phyloP scores from a whole-genome alignment of 1,140 invertebrate species.

The Apis florea region DNA sequence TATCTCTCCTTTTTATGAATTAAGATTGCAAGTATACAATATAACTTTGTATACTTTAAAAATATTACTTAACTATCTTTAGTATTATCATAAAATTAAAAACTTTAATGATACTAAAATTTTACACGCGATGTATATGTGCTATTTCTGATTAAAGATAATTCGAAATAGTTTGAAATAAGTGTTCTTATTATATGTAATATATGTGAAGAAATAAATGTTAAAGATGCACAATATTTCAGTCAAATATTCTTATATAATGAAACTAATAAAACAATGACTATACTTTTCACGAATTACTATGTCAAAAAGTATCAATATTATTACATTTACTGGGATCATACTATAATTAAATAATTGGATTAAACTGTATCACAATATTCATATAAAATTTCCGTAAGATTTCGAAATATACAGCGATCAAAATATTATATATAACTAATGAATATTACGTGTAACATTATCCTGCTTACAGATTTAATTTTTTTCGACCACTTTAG shows the following conservation, averaged over 20 bases:
- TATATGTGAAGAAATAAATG: constrained; percentile 27
- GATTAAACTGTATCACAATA: constrained; percentile 47
- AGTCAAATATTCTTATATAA: constrained; percentile 32
- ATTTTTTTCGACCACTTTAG: neutral
- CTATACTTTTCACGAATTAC: constrained; percentile 12
- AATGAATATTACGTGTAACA: neutral
- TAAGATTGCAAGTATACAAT: constrained; percentile 30
- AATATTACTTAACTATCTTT: constrained; percentile 37
- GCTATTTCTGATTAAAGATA: constrained; percentile 23
- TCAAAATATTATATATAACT: constrained; percentile 9
- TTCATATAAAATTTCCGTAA: constrained; percentile 34
- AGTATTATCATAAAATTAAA: constrained; percentile 40
- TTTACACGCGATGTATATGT: constrained; percentile 18
- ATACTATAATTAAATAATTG: constrained; percentile 43
- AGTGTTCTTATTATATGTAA: constrained; percentile 13
- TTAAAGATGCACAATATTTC: constrained; percentile 31
- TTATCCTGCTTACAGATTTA: neutral
- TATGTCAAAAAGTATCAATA: constrained; percentile 22
- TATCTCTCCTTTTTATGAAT: constrained; percentile 50
- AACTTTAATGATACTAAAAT: constrained; percentile 12
- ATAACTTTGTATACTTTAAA: constrained; percentile 48
- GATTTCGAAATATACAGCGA: constrained; percentile 13
- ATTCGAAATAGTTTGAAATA: constrained; percentile 13
- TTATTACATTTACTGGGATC: constrained; percentile 36
- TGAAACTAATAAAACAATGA: constrained; percentile 23